Evolutionary conservation across 2,797 vertebrate genomes (phyloP), one percentile per base, ranked within the genome.

Genomic region (Coranthus polyacanthus): DNA sequence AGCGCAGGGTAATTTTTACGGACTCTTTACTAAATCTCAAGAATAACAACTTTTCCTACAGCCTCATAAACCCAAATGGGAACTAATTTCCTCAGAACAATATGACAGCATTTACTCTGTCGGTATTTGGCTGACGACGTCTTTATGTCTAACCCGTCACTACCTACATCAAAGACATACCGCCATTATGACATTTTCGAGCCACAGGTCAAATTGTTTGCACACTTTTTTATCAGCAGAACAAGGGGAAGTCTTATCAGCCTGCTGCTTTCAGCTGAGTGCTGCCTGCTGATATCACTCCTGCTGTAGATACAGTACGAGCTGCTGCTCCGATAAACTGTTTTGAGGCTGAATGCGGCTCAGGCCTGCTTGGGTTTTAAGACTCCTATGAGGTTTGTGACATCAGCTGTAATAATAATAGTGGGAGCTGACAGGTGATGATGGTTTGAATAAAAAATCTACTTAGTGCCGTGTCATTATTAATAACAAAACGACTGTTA

Each of bases 221-320:
- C 45, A 24, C n/a, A 7, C 5, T 16, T 53, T n/a, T 62, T 38
- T 74, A 79, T 77, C 68, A 37, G 20, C 16, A 65, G 45, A 46
- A 49, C 44, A 46, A 67, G 47, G 29, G 11, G 29, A 55, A 51
- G 47, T 43, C 36, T 83, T 73, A 85, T 75, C 72, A 61, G 44
- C 11, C 6, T 22, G 66, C 52, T 56, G 34, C 54, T 68, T 21
- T 58, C 45, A 61, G 63, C 41, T 24, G 53, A 52, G 49, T 46
- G 20, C 49, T 45, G 12, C n/a, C 24, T 6, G 16, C 17, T 43
- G 32, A 47, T 67, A 38, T 53, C 47, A 45, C 44, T 46, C 21
- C 26, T 21, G 44, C 4, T 20, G 54, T 37, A 39, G 47, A 63
- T 49, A 15, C 38, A 36, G 50, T 11, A 17, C 47, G 45, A 20